Evolutionary conservation across 1,140 invertebrate genomes (phyloP).

Genomic region (Apis florea): DNA sequence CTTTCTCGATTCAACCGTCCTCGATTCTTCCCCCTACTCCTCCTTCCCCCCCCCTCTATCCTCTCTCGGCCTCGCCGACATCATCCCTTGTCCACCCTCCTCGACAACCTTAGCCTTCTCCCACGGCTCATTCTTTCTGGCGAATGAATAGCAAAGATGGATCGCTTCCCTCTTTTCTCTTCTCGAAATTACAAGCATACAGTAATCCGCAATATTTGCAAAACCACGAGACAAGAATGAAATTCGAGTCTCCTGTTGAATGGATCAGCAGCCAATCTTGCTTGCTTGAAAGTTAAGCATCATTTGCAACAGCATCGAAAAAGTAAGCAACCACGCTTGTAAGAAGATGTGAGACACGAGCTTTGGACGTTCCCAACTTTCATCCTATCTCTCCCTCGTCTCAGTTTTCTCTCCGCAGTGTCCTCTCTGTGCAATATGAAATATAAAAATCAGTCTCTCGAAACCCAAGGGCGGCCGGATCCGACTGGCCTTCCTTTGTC

Average conservation of each 20-base stretch:
- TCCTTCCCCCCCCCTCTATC: not conserved
- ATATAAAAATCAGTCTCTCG: slow-evolving; percentile 44
- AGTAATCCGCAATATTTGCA: too few relatives aligned
- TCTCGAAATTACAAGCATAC: too few relatives aligned
- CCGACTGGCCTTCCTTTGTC: slow-evolving; percentile 62
- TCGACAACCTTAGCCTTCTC: slow-evolving; percentile 54
- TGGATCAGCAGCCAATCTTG: not conserved
- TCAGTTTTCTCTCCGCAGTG: not conserved
- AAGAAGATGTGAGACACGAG: too few relatives aligned
- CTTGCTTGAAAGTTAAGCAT: too few relatives aligned
- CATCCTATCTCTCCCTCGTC: not conserved
- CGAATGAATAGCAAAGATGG: slow-evolving; percentile 76
- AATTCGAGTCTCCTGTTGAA: not conserved
- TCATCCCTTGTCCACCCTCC: slow-evolving; percentile 49
- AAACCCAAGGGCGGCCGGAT: slow-evolving; percentile 31
- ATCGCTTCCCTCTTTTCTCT: slow-evolving; percentile 70
- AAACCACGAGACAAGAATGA: not conserved
- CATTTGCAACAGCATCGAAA: too few relatives aligned
- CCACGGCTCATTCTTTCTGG: slow-evolving; percentile 67
- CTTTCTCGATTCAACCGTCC: slow-evolving; percentile 58
- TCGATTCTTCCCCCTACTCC: slow-evolving; percentile 1
- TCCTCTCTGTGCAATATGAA: slow-evolving; percentile 23
- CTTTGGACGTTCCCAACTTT: not conserved
- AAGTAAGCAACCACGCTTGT: too few relatives aligned
- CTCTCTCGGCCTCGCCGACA: slow-evolving; percentile 35